phyloP scores from a whole-genome alignment of 1,140 invertebrate genomes.

The Aphis craccivora region DNA sequence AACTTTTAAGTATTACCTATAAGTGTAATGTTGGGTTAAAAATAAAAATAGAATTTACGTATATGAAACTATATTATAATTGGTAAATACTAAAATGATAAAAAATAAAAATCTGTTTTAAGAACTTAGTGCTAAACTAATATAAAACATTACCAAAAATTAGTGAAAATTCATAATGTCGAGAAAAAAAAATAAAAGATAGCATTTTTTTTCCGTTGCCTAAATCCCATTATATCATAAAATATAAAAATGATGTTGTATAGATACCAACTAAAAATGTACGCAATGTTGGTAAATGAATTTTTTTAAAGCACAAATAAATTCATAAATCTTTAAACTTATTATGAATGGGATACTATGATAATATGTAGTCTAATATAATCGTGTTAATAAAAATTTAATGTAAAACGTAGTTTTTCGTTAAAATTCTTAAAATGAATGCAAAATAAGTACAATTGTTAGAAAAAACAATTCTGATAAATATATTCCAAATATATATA shows the following conservation, averaged over 20 bases:
- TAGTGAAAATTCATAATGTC: background rate
- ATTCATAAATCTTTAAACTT: background rate
- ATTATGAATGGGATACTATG: background rate
- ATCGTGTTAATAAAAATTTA: background rate
- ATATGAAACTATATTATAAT: background rate
- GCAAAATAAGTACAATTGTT: no score
- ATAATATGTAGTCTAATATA: background rate
- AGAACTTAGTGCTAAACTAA: no score
- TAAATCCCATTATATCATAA: background rate
- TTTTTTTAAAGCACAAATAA: background rate
- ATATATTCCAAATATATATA: background rate
- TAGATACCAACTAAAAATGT: background rate
- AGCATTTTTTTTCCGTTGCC: background rate
- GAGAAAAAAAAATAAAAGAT: background rate
- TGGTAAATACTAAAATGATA: background rate
- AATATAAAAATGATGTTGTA: background rate
- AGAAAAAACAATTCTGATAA: background rate
- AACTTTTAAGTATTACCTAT: background rate
- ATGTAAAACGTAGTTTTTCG: background rate
- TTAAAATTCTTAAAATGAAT: no score
- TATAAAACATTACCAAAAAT: no score
- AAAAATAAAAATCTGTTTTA: background rate
- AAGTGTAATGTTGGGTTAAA: background rate
- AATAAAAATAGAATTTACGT: background rate
- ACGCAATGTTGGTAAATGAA: background rate